Base-by-base conservation (phyloP, 1,140 invertebrate species). In the Cylas formicarius region DNA sequence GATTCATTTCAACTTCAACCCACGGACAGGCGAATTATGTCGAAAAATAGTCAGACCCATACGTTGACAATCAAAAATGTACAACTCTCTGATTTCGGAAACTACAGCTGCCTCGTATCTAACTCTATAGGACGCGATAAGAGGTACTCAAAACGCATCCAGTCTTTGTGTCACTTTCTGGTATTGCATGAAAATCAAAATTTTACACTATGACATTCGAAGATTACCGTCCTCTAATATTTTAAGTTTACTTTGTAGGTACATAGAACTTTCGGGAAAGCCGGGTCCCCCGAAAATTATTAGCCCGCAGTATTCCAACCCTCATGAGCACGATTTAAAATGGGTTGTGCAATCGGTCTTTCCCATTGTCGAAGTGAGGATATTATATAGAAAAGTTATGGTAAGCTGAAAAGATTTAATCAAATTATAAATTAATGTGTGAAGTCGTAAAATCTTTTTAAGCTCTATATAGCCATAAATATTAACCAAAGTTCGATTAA, bases 41-140 rank as follows among this genome's bases (percentile, higher is more conserved):
- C 69, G 35, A 64, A 59, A 29, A 57, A 61, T 58, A 71, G 67
- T 22, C 60, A 63, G 46, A 65, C 62, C 3, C 62, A 70, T 43
- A 64, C 66, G 0, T 52, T 74, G 23, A 69, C 63, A 26, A 67
- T 74, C 16, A 55, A 60, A 9, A 66, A 69, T 46, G 61, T 73
- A 8, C 66, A 70, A 31, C 46, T 61, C 8, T 57, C 65, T 7
- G 72, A 74, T 54, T 74, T 73, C 58, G 71, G 71, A 7, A 72
- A 73, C 45, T 74, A 73, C 66, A 81, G 79, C 47, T 84, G 81
- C 55, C 72, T 76, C 16, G 81, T 81, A 0, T 74, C 79, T 56
- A 85, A 85, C 63, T 77, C 72, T 28, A 69, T 83, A 24, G 81
- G 81, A 19, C 67, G 76, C 2, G 76, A 78, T 2, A 74, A 77